Conservation (phyloP, 2,888 invertebrate species). For the Hartigia nigra region DNA sequence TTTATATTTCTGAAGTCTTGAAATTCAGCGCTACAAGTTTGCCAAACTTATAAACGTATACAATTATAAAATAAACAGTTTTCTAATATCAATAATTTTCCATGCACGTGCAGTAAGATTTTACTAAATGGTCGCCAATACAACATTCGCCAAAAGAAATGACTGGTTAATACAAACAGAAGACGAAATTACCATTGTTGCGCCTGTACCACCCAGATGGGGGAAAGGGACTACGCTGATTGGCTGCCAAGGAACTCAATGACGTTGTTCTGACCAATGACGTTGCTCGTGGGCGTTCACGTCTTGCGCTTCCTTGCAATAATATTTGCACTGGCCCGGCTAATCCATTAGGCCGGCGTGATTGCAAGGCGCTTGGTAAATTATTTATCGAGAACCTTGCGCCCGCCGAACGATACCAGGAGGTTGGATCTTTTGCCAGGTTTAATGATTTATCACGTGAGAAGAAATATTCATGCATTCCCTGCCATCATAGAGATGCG, state of each 20-base stretch:
- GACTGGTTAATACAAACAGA: background rate
- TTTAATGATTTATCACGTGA: constrained; percentile 30
- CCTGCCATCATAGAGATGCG: background rate
- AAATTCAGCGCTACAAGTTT: background rate
- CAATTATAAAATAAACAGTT: background rate
- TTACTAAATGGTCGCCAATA: background rate
- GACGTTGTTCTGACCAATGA: background rate
- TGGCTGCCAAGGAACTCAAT: background rate
- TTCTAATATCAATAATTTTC: background rate
- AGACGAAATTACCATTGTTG: constrained; percentile 14
- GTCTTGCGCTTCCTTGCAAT: constrained; percentile 39
- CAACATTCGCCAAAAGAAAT: background rate
- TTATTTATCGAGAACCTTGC: constrained; percentile 43
- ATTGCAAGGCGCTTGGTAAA: constrained; percentile 36
- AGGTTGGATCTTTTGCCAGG: constrained; percentile 7
- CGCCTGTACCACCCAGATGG: constrained; percentile 13
- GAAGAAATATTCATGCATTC: constrained; percentile 23
- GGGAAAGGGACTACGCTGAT: background rate
- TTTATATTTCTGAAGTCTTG: background rate
- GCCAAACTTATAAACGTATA: background rate
- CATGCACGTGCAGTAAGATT: background rate
- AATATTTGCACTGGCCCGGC: constrained; percentile 47
- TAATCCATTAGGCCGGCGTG: constrained; percentile 18
- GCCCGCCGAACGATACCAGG: constrained; percentile 6
- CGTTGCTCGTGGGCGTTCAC: background rate